phyloP scores from a whole-genome alignment of 2,113 vertebrate species.

The Acanthochromis polyacanthus region DNA sequence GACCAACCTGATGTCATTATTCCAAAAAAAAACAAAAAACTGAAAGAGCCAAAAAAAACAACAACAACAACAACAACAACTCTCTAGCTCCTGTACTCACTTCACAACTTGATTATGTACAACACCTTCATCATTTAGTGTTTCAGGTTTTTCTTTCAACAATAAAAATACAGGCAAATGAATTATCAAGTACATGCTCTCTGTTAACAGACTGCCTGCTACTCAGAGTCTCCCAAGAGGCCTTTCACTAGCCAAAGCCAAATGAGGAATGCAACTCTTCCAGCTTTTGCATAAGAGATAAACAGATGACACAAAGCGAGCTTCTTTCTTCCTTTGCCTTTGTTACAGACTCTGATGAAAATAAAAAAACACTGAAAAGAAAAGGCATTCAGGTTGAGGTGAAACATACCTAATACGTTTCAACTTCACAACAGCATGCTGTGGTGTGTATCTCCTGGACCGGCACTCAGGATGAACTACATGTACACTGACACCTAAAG shows the following conservation, averaged over 20 bases:
- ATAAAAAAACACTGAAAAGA: neutral
- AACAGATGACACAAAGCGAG: neutral
- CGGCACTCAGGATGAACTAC: slow-evolving; percentile 37
- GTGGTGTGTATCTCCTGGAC: slow-evolving; percentile 33
- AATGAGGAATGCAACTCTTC: slow-evolving; percentile 52
- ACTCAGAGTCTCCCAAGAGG: neutral
- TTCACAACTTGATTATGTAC: neutral
- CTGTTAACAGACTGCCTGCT: neutral
- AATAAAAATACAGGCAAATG: neutral
- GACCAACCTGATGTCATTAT: too few relatives aligned
- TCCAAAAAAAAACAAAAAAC: too few relatives aligned
- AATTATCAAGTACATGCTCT: neutral
- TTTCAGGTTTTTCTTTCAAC: neutral
- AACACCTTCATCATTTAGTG: neutral
- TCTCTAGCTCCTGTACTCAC: neutral
- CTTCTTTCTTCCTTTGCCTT: neutral
- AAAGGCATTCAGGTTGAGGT: neutral
- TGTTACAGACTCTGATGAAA: neutral
- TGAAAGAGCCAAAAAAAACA: neutral
- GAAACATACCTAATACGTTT: slow-evolving; percentile 61
- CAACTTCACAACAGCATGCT: slow-evolving; percentile 66
- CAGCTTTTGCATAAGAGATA: slow-evolving; percentile 16
- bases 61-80: too few relatives aligned
- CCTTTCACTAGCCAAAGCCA: neutral
- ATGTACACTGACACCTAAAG: slow-evolving; percentile 38